Evolutionary conservation across 1,140 invertebrate species (phyloP), one percentile per base, ranked within the genome.

Genomic region (Ctenoplectra terminalis): DNA sequence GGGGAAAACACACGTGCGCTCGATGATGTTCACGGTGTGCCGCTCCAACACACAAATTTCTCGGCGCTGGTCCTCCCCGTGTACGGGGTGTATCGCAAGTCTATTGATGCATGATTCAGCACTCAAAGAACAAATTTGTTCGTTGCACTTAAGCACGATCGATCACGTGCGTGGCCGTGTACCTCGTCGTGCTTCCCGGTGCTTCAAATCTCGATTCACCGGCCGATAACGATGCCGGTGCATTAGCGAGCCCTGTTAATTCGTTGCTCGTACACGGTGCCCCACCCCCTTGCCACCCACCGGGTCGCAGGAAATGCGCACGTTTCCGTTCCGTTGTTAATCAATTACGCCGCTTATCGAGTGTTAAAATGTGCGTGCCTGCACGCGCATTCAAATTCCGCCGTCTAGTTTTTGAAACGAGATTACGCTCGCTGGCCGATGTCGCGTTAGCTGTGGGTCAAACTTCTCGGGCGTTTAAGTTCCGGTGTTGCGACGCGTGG

Each of bases 51-150:
- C 43, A 71, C 67, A 52, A 81, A 81, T 76, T 84, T 81, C 61
- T 76, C 58, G 66, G 17, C n/a, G n/a, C n/a, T n/a, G n/a, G n/a
- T n/a, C n/a, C n/a, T n/a, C n/a, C n/a, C n/a, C 20, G 43, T 26
- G 13, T n/a, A 61, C 54, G n/a, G 46, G 29, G 72, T 69, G 64
- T 46, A 48, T 50, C 67, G 67, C 67, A 29, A 17, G 56, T 31
- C 56, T 63, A 80, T 73, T 46, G 71, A 80, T 61, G 78, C 78
- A 64, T 80, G 69, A 80, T 80, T 74, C 78, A 73, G 78, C 78
- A 46, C 34, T 43, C 76, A 50, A 79, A 72, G 76, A 72, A 79
- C 54, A 61, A 79, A 79, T 79, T 79, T 79, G 76, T 72, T 60
- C 67, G 67, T 61, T 61, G 76, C 54, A 72, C 76, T 79, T 72